Conservation (phyloP, 2,113 vertebrate species). For the Albula glossodonta region DNA sequence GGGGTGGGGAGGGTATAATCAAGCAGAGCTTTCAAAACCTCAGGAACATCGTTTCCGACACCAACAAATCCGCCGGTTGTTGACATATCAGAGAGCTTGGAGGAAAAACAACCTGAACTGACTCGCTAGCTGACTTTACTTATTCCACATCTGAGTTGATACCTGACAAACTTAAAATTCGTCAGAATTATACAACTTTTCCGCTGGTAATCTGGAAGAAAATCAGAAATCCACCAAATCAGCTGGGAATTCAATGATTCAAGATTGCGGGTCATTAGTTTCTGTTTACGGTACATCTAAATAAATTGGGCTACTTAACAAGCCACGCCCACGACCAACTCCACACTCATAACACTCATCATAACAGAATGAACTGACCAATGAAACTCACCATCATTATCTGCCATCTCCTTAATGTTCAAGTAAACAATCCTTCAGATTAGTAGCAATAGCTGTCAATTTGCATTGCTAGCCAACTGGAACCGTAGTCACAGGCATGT, state of each 20-base stretch:
- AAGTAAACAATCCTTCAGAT: constrained; percentile 1
- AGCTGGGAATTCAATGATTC: neutral
- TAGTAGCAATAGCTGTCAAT: neutral
- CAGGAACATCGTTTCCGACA: constrained; percentile 79
- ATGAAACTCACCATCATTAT: constrained; percentile 30
- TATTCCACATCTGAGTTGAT: neutral
- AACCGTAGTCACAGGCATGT: neutral
- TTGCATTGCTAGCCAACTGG: constrained; percentile 8
- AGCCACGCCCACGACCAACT: neutral
- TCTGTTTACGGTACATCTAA: neutral
- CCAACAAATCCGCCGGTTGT: constrained; percentile 11
- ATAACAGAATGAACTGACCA: constrained; percentile 33
- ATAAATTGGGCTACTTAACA: constrained; percentile 48
- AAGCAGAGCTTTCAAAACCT: constrained; percentile 85
- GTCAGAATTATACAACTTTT: neutral
- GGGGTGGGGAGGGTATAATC: constrained; percentile 80
- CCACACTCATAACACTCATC: neutral
- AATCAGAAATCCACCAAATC: neutral
- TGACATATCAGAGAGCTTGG: constrained; percentile 47
- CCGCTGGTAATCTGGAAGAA: neutral
- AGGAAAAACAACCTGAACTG: neutral
- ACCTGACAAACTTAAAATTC: neutral
- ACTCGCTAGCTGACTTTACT: neutral
- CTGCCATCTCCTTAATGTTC: neutral
- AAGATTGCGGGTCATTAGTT: neutral